phyloP scores from a whole-genome alignment of 2,797 vertebrate species.

The Galago senegalensis region DNA sequence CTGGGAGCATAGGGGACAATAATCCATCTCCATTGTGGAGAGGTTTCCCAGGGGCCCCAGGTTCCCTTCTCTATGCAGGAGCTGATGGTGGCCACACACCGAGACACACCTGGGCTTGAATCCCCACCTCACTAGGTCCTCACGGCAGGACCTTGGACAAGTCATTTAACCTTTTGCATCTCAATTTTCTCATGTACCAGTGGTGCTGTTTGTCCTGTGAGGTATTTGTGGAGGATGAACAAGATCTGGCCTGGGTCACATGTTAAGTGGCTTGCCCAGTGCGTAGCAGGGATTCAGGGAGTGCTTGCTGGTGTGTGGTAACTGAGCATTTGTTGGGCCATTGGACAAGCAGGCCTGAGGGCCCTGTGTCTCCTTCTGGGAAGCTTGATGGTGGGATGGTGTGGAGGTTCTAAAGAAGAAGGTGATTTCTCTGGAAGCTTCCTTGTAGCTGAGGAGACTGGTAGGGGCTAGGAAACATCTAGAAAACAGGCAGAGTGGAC shows the following conservation, averaged over 20 bases:
- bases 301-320: background rate
- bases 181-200: background rate
- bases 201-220: background rate
- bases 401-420: background rate
- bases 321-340: background rate
- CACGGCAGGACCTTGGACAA: background rate
- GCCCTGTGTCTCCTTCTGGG: background rate
- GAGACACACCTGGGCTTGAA: background rate
- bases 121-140: background rate
- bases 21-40: background rate
- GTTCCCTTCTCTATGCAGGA: background rate
- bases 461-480: background rate
- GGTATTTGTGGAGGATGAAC: background rate
- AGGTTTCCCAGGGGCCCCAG: background rate
- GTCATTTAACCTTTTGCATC: background rate
- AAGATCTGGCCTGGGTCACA: fast-evolving
- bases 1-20: background rate
- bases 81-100: too few species aligned
- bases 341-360: background rate
- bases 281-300: fast-evolving
- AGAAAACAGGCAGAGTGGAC: background rate
- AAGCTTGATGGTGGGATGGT: background rate
- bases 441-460: background rate
- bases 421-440: background rate
- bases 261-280: too few species aligned